These are phyloP conservation scores for Callionymus lyra DNA, from an alignment of 2,113 vertebrate species.

Conservation along the genomic window DNA sequence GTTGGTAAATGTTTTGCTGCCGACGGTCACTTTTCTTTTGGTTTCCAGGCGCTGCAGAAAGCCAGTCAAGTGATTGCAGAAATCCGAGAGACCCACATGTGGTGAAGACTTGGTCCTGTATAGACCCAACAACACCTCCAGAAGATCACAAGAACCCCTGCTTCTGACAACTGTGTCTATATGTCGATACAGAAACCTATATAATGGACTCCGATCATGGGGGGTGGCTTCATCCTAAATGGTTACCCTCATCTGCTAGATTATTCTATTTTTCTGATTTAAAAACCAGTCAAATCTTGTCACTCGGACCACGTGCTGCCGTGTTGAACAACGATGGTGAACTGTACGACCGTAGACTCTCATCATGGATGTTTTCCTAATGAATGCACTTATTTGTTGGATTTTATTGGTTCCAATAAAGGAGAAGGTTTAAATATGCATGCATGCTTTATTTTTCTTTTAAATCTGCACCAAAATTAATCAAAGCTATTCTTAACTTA, in stretches of 20 bases:
- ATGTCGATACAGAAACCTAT: too few relatives aligned
- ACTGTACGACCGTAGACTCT: constrained; percentile 9
- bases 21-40: neutral
- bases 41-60: constrained; percentile 85
- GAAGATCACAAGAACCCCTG: neutral
- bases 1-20: too few relatives aligned
- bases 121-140: constrained; percentile 9
- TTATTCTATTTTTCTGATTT: constrained; percentile 44
- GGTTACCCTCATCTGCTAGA: constrained; percentile 9
- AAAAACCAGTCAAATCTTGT: constrained; percentile 1
- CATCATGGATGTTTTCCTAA: constrained; percentile 12
- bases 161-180: neutral
- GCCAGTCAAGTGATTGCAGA: constrained; percentile 97
- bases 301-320: constrained; percentile 32
- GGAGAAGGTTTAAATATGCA: neutral
- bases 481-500: too few relatives aligned
- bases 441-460: neutral
- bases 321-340: constrained; percentile 22
- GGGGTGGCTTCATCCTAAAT: too few relatives aligned
- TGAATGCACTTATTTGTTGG: constrained; percentile 8
- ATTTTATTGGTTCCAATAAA: neutral
- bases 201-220: too few relatives aligned
- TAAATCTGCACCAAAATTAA: neutral
- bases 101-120: constrained; percentile 73
- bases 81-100: constrained; percentile 94